phyloP scores from a whole-genome alignment of 2,888 invertebrate species.

The Limnephilus marmoratus region DNA sequence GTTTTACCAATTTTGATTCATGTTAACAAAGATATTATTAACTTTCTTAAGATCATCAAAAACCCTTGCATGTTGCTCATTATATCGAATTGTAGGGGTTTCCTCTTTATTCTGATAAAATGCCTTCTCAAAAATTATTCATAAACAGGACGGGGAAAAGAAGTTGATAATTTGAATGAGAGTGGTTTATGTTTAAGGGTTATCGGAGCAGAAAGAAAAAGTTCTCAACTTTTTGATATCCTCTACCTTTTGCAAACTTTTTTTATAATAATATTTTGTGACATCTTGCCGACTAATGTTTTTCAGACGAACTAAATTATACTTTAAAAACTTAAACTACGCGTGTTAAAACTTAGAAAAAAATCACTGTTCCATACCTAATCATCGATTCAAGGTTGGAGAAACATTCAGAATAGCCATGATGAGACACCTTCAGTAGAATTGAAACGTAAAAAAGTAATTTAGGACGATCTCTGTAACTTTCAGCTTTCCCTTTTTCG shows the following conservation, averaged over 20 bases:
- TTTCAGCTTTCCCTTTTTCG: not conserved
- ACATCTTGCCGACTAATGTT: not conserved
- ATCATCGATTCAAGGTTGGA: not conserved
- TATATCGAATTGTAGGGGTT: not conserved
- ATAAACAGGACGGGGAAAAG: not conserved
- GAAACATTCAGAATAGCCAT: too few species aligned
- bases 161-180: not conserved
- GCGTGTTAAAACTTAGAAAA: not conserved
- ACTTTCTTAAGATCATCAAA: not conserved
- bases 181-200: not conserved
- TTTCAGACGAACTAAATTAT: not conserved
- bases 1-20: too few species aligned
- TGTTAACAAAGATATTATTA: too few species aligned
- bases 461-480: not conserved
- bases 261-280: not conserved
- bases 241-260: not conserved
- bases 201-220: not conserved
- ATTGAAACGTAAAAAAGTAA: too few species aligned
- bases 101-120: not conserved
- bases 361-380: not conserved
- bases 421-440: too few species aligned
- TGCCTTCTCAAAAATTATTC: not conserved
- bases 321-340: not conserved
- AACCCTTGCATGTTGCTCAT: not conserved
- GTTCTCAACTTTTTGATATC: not conserved